Percentiles rank a stretch among this genome's conserved stretches.
Evolutionary conservation across 2,888 invertebrate genomes (phyloP).

Genomic region (Lingula anatina): DNA sequence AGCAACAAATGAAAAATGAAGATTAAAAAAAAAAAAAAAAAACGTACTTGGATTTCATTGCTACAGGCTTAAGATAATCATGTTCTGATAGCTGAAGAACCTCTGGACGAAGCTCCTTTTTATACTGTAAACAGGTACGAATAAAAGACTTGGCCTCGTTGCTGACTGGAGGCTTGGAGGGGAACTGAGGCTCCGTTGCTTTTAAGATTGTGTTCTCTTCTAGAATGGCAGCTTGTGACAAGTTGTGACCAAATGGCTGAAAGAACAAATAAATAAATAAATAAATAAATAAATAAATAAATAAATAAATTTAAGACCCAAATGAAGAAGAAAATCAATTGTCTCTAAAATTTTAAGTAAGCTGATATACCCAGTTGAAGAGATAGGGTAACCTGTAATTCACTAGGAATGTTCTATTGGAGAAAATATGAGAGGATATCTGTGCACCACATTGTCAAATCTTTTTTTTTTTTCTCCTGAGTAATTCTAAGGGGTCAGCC

Average conservation of each 20-base stretch:
- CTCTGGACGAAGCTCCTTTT: constrained; percentile 98
- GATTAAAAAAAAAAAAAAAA: no score
- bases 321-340: no score
- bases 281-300: constrained; percentile 72
- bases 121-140: constrained; percentile 94
- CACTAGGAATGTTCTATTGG: no score
- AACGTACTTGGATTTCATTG: constrained; percentile 39
- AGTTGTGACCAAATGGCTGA: constrained; percentile 82
- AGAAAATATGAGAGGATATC: no score
- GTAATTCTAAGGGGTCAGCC: no score
- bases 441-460: no score
- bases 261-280: constrained; percentile 59
- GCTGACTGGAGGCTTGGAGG: constrained; percentile 96
- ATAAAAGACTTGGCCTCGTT: constrained; percentile 99
- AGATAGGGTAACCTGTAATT: no score
- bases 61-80: constrained; percentile 79
- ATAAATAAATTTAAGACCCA: no score
- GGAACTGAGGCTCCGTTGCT: constrained; percentile 98
- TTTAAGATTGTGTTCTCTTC: constrained; percentile 99
- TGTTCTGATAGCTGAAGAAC: constrained; percentile 92
- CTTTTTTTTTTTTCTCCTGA: no score
- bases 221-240: constrained; percentile 98
- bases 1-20: no score
- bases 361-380: no score
- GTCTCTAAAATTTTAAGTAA: no score